Percentiles rank a stretch among this genome's conserved stretches.
Conservation (phyloP, 2,888 invertebrate species). For the Erpobdella octoculata region DNA sequence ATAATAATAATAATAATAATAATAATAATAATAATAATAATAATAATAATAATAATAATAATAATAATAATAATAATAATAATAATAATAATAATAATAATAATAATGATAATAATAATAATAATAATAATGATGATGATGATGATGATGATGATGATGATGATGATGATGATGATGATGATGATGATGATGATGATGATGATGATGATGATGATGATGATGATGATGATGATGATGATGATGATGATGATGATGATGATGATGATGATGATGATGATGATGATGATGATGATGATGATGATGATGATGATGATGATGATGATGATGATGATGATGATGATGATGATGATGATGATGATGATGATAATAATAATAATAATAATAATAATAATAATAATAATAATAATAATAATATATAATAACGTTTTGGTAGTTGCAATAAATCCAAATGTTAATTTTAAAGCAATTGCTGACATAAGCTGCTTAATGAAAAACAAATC, state of each 20-base stretch:
- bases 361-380: background rate
- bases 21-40: background rate
- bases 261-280: constrained; percentile 1
- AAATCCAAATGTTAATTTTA: too few species aligned
- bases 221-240: constrained; percentile 5
- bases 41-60: background rate
- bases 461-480: too few species aligned
- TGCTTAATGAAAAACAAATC: too few species aligned
- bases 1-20: background rate
- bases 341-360: background rate
- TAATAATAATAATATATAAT: background rate
- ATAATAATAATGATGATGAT: background rate
- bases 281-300: background rate
- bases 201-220: background rate
- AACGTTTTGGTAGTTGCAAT: too few species aligned
- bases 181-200: background rate
- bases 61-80: background rate
- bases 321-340: background rate
- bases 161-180: background rate
- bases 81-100: background rate
- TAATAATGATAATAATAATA: background rate
- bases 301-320: background rate
- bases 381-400: background rate
- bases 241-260: background rate
- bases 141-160: background rate